Evolutionary conservation across 2,113 vertebrate genomes (phyloP), one percentile per base, ranked within the genome.

Genomic region (Apus apus): DNA sequence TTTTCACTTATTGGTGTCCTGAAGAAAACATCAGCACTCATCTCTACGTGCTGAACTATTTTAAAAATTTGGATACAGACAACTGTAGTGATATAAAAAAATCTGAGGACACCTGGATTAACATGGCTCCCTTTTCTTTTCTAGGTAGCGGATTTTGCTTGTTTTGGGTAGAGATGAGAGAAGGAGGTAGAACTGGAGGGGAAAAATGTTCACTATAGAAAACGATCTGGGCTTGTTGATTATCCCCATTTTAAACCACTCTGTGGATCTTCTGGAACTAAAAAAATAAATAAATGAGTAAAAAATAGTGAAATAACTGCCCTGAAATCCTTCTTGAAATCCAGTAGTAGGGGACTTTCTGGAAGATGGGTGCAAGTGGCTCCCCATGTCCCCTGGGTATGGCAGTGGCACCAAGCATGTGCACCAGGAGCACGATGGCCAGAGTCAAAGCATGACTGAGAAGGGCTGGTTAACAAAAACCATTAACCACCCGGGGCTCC

Each of bases 371-470:
- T 54, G 13, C 23, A 54, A 85, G 29, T 21, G 48, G 11, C 4
- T 84, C 6, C n/a, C 45, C 3, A 1, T 34, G 36, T 82, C 9
- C 9, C 21, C 23, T 5, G 12, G 11, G 4, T 40, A 36, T 21
- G 23, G 16, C 40, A 29, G 27, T 13, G 25, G 13, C 45, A 58
- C 13, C 26, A 62, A 13, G 7, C 3, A 2, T 29, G 15, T 29
- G 23, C 5, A 3, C 43, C 18, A 26, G 51, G 46, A 66, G 8
- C 4, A 4, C 0, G 0, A 30, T 48, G 65, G 23, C 18, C 60
- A 80, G 29, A 93, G 16, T 9, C 15, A 32, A 45, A 14, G 29
- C n/a, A 11, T 36, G 30, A 15, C 0, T 1, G 26, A 68, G 36
- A 26, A 26, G 51, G 23, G 15, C 8, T 62, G 18, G 8, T 17